A percentile compares a stretch with the other conserved stretches of the same genome.
phyloP scores from a whole-genome alignment of 2,113 vertebrate species.

The Miniopterus natalensis region DNA sequence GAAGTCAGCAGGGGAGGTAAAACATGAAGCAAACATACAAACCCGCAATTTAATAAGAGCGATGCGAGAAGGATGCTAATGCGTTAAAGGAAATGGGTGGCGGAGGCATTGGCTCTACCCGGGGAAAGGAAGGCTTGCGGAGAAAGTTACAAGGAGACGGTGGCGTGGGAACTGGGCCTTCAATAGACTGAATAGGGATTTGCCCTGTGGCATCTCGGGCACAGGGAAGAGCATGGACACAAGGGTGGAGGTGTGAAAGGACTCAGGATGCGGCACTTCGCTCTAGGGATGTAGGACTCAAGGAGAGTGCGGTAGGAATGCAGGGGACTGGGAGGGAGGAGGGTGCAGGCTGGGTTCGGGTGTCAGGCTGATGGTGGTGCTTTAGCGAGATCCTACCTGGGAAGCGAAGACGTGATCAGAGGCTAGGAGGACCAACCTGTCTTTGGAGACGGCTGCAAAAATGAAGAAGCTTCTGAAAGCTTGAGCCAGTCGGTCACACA shows the following conservation, averaged over 20 bases:
- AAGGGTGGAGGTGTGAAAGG: neutral
- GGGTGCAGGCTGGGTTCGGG: neutral
- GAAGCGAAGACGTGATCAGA: neutral
- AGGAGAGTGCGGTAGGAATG: neutral
- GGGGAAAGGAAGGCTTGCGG: neutral
- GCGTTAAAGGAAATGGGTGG: neutral
- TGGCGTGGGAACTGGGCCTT: neutral
- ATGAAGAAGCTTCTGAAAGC: neutral
- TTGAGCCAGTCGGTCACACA: neutral
- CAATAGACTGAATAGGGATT: neutral
- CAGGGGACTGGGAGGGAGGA: neutral
- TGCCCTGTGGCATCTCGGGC: neutral
- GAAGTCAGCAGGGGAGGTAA: neutral
- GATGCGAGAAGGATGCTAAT: too few relatives aligned
- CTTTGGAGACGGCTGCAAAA: neutral
- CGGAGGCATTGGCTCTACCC: neutral
- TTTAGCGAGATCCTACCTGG: neutral
- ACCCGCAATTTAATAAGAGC: neutral
- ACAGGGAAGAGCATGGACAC: neutral
- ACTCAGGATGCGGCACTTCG: rapidly evolving
- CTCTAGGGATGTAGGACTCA: neutral
- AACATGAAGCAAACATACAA: neutral
- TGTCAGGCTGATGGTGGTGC: neutral
- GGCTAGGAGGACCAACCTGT: neutral
- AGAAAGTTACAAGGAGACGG: neutral